Percentiles rank a stretch among this genome's conserved stretches.
Evolutionary conservation across 2,113 vertebrate species (phyloP).

Genomic region (Lamprotornis superbus): DNA sequence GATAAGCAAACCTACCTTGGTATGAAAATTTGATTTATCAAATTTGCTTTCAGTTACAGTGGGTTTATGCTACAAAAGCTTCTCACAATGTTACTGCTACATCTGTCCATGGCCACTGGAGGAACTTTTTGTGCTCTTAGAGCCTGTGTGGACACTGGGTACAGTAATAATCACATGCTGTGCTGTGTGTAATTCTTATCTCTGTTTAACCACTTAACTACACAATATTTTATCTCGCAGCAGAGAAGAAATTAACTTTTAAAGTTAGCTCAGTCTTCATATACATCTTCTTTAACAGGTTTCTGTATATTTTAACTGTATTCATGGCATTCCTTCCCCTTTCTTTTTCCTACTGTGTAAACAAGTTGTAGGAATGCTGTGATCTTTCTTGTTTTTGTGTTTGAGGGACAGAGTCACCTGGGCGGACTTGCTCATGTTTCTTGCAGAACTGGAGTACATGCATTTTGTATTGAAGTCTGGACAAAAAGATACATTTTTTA

Average conservation of each 20-base stretch:
- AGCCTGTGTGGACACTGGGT: background rate
- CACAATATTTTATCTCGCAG: background rate
- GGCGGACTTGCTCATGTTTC: background rate
- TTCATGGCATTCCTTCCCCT: background rate
- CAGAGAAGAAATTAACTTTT: background rate
- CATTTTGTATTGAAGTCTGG: background rate
- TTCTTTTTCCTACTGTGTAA: background rate
- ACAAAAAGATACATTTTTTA: background rate
- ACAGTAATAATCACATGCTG: background rate
- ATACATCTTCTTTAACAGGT: background rate
- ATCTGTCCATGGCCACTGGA: background rate
- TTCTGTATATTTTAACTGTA: background rate
- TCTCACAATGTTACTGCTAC: background rate
- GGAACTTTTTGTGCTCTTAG: background rate
- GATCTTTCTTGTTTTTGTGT: background rate
- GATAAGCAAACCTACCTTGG: constrained; percentile 77
- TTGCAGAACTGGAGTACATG: background rate
- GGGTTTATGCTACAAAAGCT: background rate
- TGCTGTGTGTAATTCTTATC: background rate
- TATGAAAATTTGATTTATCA: constrained; percentile 37
- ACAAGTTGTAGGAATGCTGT: background rate
- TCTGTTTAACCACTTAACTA: background rate
- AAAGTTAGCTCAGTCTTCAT: background rate
- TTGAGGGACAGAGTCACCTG: background rate
- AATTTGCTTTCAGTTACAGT: background rate